Conservation (phyloP, 2,113 vertebrate genomes). For the Mus spicilegus region DNA sequence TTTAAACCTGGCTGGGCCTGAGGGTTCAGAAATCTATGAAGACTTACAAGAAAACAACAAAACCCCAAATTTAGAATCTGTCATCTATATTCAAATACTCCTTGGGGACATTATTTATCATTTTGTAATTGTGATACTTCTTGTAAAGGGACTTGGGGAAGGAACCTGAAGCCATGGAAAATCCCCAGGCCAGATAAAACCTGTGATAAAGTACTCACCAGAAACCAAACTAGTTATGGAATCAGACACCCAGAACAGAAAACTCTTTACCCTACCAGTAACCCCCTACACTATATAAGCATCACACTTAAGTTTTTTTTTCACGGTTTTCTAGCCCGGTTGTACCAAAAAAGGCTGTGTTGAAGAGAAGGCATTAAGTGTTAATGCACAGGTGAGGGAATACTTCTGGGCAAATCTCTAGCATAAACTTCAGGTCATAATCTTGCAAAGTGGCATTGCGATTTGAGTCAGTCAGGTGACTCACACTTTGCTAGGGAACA, state of each 20-base stretch:
- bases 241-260: slow-evolving; percentile 42
- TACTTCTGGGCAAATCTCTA: slow-evolving; percentile 32
- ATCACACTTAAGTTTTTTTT: slow-evolving; percentile 63
- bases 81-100: slow-evolving; percentile 62
- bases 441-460: slow-evolving; percentile 37
- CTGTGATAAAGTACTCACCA: slow-evolving; percentile 55
- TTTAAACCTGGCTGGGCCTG: slow-evolving; percentile 38
- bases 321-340: slow-evolving; percentile 61
- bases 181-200: slow-evolving; percentile 16
- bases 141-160: slow-evolving; percentile 69
- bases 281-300: slow-evolving; percentile 67
- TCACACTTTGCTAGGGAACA: slow-evolving; percentile 4
- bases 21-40: slow-evolving; percentile 61
- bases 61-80: slow-evolving; percentile 70
- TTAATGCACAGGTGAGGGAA: slow-evolving; percentile 10
- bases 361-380: slow-evolving; percentile 23
- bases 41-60: slow-evolving; percentile 73
- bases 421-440: slow-evolving; percentile 12
- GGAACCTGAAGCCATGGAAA: slow-evolving; percentile 30
- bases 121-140: slow-evolving; percentile 58
- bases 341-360: slow-evolving; percentile 52
- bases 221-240: slow-evolving; percentile 45
- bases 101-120: slow-evolving; percentile 60
- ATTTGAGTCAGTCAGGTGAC: slow-evolving; percentile 12
- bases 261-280: slow-evolving; percentile 65